Conservation (phyloP, 2,113 vertebrate genomes). For the Sus scrofa region DNA sequence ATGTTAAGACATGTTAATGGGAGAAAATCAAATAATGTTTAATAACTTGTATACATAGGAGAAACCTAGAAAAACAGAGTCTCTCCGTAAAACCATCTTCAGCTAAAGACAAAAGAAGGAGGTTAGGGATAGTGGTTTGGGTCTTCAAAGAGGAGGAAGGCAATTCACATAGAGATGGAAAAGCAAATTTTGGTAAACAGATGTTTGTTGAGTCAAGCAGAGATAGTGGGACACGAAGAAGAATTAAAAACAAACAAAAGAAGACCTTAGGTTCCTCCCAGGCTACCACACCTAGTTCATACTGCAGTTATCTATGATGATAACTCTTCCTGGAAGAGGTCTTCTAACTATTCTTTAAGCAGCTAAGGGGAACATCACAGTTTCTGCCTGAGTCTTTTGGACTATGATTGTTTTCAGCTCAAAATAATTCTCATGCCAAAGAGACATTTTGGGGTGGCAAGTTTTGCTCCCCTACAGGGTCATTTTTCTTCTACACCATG, state of each 20-base stretch:
- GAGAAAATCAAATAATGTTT: not conserved
- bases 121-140: not conserved
- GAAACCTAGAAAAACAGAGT: not conserved
- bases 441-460: not conserved
- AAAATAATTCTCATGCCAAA: not conserved
- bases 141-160: not conserved
- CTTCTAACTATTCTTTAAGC: not conserved
- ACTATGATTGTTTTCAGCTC: not conserved
- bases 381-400: not conserved
- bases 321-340: not conserved
- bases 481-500: not conserved
- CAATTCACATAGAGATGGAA: not conserved
- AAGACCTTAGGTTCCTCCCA: not conserved
- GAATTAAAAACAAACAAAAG: not conserved
- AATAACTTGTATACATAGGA: not conserved
- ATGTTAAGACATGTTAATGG: not conserved
- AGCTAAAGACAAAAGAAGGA: not conserved
- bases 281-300: not conserved
- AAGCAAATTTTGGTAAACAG: not conserved
- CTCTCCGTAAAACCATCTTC: not conserved
- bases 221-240: not conserved
- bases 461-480: not conserved
- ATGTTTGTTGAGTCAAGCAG: not conserved
- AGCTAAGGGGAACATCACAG: not conserved
- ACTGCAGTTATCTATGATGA: not conserved